Percentiles rank a stretch among this genome's conserved stretches.
Conservation (phyloP, 2,888 invertebrate genomes). For the Morinoia aosen region DNA sequence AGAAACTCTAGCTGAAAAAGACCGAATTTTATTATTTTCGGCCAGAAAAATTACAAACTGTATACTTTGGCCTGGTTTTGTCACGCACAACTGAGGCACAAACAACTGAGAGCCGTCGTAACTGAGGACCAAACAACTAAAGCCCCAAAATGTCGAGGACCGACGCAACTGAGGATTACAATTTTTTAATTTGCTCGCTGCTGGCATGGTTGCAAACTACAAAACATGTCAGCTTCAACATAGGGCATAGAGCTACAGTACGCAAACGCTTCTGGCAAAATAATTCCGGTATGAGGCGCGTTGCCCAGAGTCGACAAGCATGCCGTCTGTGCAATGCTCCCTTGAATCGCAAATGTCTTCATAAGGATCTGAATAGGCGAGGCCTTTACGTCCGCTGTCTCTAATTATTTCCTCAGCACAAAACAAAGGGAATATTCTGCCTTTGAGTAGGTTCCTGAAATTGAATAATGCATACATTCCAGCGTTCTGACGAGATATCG, state of each 20-base stretch:
- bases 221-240: background rate
- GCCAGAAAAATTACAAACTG: too few relatives aligned
- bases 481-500: background rate
- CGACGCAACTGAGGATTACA: background rate
- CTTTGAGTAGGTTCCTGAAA: background rate
- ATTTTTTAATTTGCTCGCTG: background rate
- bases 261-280: background rate
- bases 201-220: background rate
- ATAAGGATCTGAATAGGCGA: background rate
- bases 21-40: too few relatives aligned
- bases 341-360: background rate
- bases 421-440: background rate
- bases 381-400: background rate
- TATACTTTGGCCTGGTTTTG: too few relatives aligned
- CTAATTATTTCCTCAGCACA: conserved; percentile 1
- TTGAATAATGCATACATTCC: background rate
- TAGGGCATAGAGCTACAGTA: background rate
- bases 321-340: background rate
- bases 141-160: background rate
- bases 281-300: background rate
- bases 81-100: too few relatives aligned
- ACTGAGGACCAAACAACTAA: too few relatives aligned
- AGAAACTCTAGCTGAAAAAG: too few relatives aligned
- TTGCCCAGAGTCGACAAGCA: background rate
- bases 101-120: too few relatives aligned